Percentiles rank a stretch among this genome's conserved stretches.
These are phyloP conservation scores for Prionailurus bengalensis DNA, from an alignment of 2,113 vertebrate species.

Conservation along the genomic window DNA sequence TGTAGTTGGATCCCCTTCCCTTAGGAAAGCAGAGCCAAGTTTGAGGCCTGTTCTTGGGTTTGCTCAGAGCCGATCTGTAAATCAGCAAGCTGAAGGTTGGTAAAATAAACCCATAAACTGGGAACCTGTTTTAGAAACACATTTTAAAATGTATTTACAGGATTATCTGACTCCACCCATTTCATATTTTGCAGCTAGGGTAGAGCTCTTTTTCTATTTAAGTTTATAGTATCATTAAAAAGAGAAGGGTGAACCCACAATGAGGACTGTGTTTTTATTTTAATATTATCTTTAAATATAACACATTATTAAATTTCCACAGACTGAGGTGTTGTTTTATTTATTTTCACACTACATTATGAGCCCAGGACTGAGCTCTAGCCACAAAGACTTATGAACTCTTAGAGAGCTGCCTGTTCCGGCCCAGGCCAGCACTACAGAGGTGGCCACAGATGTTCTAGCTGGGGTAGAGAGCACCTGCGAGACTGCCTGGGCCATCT, in stretches of 20 bases:
- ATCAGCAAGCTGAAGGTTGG: background rate
- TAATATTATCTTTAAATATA: constrained; percentile 63
- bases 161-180: background rate
- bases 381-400: background rate
- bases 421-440: background rate
- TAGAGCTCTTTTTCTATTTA: constrained; percentile 39
- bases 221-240: constrained; percentile 70
- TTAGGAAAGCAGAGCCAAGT: background rate
- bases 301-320: constrained; percentile 59
- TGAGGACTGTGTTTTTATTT: constrained; percentile 67
- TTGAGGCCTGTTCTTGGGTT: background rate
- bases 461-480: background rate
- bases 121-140: constrained; percentile 58
- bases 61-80: constrained; percentile 18
- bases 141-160: constrained; percentile 65
- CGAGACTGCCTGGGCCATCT: too few species aligned
- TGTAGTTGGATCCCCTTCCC: background rate
- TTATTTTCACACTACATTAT: constrained; percentile 44
- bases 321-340: constrained; percentile 27
- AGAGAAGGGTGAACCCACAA: constrained; percentile 13
- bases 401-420: background rate
- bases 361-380: background rate
- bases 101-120: constrained; percentile 51
- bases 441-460: accelerated
- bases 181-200: constrained; percentile 43